These are phyloP conservation scores for Hydropsyche tenuis DNA, from an alignment of 1,140 invertebrate species.

Conservation along the genomic window DNA sequence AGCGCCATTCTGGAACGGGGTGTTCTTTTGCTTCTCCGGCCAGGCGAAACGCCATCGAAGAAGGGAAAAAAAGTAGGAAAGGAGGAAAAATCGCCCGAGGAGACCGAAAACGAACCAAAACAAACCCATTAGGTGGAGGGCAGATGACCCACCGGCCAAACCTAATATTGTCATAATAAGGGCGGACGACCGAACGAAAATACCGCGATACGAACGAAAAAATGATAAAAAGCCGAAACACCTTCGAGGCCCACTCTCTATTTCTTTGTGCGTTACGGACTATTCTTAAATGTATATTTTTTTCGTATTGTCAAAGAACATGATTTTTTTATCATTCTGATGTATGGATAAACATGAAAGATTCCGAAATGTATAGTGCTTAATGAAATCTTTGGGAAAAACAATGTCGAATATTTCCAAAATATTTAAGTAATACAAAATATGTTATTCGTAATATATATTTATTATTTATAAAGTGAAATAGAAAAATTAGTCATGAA, in stretches of 20 bases:
- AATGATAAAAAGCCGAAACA: conserved; percentile 22
- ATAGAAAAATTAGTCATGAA: no score
- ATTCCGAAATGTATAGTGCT: no score
- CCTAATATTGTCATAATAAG: conserved; percentile 39
- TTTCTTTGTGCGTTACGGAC: no score
- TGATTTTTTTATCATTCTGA: no score
- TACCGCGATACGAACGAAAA: conserved; percentile 10
- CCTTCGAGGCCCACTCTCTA: background rate
- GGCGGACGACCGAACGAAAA: conserved; percentile 25
- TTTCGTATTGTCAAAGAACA: no score
- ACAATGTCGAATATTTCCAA: no score
- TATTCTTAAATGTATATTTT: no score
- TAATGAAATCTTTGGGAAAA: no score
- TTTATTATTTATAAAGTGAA: no score
- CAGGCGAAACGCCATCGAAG: background rate
- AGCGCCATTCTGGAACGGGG: background rate
- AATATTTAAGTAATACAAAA: no score
- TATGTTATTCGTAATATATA: no score
- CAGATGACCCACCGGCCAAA: conserved; percentile 35
- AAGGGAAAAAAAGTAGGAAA: background rate
- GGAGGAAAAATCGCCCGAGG: conserved; percentile 24
- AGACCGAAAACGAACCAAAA: conserved; percentile 43
- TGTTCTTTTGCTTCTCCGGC: conserved; percentile 17
- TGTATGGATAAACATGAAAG: no score
- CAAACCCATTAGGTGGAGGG: conserved; percentile 43